Evolutionary conservation across 2,113 vertebrate species (phyloP).

Genomic region (Xiphorhynchus elegans): DNA sequence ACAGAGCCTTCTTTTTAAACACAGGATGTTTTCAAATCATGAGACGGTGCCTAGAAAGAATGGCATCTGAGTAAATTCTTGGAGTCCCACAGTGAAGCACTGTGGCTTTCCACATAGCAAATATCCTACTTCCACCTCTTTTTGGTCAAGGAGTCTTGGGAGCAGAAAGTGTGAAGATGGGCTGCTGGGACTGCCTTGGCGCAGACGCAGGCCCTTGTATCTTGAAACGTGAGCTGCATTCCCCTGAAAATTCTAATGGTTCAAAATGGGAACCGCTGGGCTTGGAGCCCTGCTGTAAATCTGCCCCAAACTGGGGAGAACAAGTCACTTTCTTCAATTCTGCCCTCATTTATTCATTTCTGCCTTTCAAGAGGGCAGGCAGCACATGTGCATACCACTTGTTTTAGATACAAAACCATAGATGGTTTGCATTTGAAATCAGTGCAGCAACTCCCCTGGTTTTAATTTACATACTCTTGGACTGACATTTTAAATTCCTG

Average conservation of each 20-base stretch:
- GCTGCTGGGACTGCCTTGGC: neutral
- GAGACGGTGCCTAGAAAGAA: neutral
- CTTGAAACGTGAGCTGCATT: neutral
- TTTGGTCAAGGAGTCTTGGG: neutral
- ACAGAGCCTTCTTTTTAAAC: neutral
- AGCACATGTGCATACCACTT: neutral
- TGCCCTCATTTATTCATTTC: neutral
- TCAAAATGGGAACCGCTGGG: neutral
- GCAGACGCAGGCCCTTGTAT: neutral
- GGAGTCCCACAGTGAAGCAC: neutral
- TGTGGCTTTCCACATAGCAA: neutral
- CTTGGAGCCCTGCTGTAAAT: neutral
- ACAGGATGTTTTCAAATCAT: neutral
- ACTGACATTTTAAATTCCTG: slow-evolving; percentile 63
- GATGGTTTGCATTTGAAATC: slow-evolving; percentile 48
- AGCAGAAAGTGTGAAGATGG: neutral
- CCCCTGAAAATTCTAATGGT: neutral
- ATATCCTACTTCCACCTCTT: neutral
- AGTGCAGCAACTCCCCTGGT: neutral
- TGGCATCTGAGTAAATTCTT: neutral
- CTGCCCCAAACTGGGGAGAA: neutral
- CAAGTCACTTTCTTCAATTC: neutral
- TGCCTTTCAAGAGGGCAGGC: neutral
- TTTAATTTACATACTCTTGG: slow-evolving; percentile 32
- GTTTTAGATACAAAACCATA: neutral